Evolutionary conservation across 2,797 vertebrate species (phyloP).

Genomic region (Clarias fuscus): DNA sequence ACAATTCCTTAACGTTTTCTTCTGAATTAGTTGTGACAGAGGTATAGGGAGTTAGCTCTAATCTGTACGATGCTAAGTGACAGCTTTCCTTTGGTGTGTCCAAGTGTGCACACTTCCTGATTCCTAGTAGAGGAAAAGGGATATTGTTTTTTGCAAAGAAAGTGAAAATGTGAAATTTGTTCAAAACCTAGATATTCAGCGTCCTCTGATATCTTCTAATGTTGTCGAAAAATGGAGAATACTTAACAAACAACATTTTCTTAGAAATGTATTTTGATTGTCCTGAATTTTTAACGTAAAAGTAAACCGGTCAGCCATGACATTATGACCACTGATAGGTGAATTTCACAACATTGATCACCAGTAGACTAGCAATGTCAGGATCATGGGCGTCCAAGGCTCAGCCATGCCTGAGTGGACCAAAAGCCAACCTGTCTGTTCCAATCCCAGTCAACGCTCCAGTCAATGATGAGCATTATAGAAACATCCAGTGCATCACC

Average conservation of each 20-base stretch:
- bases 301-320: no score
- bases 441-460: no score
- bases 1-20: conserved; percentile 6
- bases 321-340: no score
- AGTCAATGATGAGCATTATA: no score
- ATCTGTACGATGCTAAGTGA: conserved; percentile 43
- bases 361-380: no score
- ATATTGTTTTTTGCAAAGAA: conserved; percentile 57
- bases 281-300: no score
- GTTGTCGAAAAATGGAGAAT: not conserved
- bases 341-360: no score
- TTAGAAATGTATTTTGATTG: not conserved
- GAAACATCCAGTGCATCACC: no score
- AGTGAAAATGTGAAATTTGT: conserved; percentile 59
- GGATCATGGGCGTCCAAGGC: no score
- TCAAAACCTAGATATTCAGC: not conserved
- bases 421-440: no score
- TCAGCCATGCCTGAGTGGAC: no score
- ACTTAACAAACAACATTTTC: not conserved
- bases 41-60: conserved; percentile 23
- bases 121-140: conserved; percentile 53
- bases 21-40: conserved; percentile 5
- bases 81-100: conserved; percentile 52
- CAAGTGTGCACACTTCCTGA: conserved; percentile 61
- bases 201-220: not conserved